Conservation (phyloP, 2,113 vertebrate species). For the Phyllopteryx taeniolatus region DNA sequence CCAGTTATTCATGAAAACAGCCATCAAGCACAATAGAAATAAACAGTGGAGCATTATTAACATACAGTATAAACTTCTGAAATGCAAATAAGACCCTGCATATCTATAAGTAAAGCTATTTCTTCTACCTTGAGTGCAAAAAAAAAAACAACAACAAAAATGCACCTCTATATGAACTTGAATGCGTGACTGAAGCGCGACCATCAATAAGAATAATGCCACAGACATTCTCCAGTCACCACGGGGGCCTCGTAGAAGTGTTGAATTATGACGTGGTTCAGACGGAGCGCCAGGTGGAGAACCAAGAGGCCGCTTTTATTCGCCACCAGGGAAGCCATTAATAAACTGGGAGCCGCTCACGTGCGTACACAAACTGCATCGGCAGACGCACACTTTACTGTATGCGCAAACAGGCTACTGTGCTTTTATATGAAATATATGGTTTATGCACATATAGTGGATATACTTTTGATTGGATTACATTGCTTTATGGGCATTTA, state of each 20-base stretch:
- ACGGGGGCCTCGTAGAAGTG: slow-evolving; percentile 30
- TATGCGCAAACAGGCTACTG: background rate
- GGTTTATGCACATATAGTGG: background rate
- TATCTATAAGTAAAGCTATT: background rate
- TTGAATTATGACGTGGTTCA: slow-evolving; percentile 43
- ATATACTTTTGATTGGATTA: background rate
- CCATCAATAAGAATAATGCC: slow-evolving; percentile 43
- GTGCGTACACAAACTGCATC: slow-evolving; percentile 2
- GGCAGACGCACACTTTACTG: background rate
- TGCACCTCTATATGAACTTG: background rate
- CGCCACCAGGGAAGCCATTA: slow-evolving; percentile 22
- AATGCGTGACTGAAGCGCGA: slow-evolving; percentile 9
- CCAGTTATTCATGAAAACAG: too few species aligned
- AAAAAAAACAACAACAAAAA: background rate
- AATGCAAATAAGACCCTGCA: too few species aligned
- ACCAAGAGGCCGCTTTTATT: slow-evolving; percentile 9
- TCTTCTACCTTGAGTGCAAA: background rate
- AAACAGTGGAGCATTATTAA: too few species aligned
- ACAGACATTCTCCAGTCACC: slow-evolving; percentile 53
- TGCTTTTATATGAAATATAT: background rate
- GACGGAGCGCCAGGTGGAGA: slow-evolving; percentile 12
- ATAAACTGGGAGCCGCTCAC: slow-evolving; percentile 1
- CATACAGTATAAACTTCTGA: too few species aligned
- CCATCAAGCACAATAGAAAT: too few species aligned
- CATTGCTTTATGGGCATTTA: background rate